phyloP scores from a whole-genome alignment of 2,888 invertebrate genomes.

The Hyles lineata region DNA sequence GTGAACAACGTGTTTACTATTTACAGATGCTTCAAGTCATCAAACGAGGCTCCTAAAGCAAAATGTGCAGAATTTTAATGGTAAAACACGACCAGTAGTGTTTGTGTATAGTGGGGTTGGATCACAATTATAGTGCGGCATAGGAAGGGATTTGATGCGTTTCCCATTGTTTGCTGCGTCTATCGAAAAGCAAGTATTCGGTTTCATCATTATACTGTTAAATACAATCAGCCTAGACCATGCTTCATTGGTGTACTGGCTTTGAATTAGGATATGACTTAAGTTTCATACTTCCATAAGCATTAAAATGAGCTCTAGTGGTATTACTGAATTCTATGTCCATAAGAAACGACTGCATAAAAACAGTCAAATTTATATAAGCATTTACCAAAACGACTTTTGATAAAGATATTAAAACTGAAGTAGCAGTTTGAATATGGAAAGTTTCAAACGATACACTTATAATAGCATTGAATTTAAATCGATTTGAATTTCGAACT shows the following conservation, averaged over 20 bases:
- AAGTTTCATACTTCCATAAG: no score
- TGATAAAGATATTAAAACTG: no score
- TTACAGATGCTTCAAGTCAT: conserved; percentile 53
- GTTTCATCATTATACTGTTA: not conserved
- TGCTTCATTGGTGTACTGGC: not conserved
- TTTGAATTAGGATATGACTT: no score
- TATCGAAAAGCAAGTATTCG: conserved; percentile 63
- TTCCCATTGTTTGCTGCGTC: conserved; percentile 84
- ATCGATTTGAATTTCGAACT: no score
- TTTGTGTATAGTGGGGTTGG: conserved; percentile 90
- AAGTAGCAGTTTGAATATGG: no score
- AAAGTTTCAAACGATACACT: not conserved
- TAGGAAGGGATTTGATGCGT: conserved; percentile 86
- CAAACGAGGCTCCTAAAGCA: conserved; percentile 51
- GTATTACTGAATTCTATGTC: no score
- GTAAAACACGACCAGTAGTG: conserved; percentile 81
- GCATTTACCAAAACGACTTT: no score
- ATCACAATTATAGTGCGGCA: conserved; percentile 87
- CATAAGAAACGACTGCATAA: no score
- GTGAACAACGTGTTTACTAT: not conserved
- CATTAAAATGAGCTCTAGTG: no score
- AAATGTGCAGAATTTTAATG: conserved; percentile 53
- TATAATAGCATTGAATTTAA: no score
- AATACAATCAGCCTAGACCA: not conserved
- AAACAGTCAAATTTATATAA: no score